Evolutionary conservation across 2,888 invertebrate species (phyloP).

Genomic region (Cryptocheilus praepositus): DNA sequence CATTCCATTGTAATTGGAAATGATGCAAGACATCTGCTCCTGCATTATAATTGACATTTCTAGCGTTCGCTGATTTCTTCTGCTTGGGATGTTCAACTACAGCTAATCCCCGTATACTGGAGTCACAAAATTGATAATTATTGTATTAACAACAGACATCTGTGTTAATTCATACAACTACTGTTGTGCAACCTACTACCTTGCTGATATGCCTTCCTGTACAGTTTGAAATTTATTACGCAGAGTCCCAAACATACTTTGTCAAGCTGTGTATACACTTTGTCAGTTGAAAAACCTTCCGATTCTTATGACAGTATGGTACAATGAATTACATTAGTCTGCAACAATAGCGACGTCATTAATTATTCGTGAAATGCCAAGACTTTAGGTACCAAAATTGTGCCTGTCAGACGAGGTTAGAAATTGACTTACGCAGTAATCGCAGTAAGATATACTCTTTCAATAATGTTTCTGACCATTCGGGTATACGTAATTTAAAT

Average conservation of each 20-base stretch:
- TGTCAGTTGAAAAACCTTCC: neutral
- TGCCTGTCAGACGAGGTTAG: no score
- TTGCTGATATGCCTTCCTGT: slow-evolving; percentile 72
- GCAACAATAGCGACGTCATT: no score
- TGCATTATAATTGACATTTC: slow-evolving; percentile 78
- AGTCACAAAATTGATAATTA: slow-evolving; percentile 29
- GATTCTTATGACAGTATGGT: no score
- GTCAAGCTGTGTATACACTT: neutral
- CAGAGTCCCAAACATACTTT: slow-evolving; percentile 68
- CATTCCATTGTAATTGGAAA: slow-evolving; percentile 84
- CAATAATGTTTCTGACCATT: no score
- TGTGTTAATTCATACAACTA: neutral
- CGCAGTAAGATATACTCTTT: no score
- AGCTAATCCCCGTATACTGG: slow-evolving; percentile 68
- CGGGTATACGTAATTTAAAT: no score
- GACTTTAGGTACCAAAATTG: no score
- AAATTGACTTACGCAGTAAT: no score
- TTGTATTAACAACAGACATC: neutral
- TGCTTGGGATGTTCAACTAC: slow-evolving; percentile 59
- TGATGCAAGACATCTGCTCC: slow-evolving; percentile 83
- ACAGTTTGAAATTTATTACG: slow-evolving; percentile 71
- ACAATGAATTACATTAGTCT: no score
- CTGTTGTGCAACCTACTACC: slow-evolving; percentile 52
- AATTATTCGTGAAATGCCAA: no score
- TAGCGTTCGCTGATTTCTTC: slow-evolving; percentile 51